These are phyloP conservation scores for Ischnura elegans DNA, from an alignment of 2,888 invertebrate genomes.

Conservation along the genomic window DNA sequence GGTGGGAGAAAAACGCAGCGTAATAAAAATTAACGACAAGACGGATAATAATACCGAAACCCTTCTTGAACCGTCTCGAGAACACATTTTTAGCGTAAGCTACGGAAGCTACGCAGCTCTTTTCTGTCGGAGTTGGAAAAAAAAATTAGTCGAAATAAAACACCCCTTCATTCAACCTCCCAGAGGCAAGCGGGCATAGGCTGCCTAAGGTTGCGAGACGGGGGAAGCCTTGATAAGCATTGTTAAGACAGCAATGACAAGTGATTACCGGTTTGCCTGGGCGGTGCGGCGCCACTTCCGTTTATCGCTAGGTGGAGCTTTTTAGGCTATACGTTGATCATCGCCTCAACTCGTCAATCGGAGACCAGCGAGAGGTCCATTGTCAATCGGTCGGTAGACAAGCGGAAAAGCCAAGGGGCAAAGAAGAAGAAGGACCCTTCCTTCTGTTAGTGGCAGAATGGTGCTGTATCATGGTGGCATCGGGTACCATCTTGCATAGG, in stretches of 20 bases:
- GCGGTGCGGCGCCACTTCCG: conserved; percentile 55
- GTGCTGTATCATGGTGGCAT: conserved; percentile 47
- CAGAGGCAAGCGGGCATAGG: background rate
- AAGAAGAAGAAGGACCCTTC: background rate
- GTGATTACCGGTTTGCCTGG: conserved; percentile 44
- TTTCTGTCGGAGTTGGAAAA: conserved; percentile 9
- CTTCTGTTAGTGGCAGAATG: background rate
- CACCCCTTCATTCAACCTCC: background rate
- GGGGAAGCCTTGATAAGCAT: conserved; percentile 51
- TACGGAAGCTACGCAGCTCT: conserved; percentile 43
- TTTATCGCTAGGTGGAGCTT: conserved; percentile 17
- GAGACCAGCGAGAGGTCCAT: background rate
- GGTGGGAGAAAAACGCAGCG: conserved; percentile 42
- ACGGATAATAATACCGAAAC: conserved; percentile 39
- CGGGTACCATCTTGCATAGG: background rate
- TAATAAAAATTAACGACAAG: conserved; percentile 63
- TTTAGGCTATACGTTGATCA: conserved; percentile 55
- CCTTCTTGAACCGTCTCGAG: background rate
- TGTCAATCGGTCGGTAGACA: conserved; percentile 54
- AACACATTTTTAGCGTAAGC: background rate
- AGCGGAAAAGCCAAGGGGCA: conserved; percentile 40
- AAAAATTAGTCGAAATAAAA: conserved; percentile 24
- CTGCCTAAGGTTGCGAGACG: background rate
- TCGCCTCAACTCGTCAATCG: conserved; percentile 37
- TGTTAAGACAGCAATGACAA: conserved; percentile 50